Evolutionary conservation across 2,797 vertebrate genomes (phyloP).

Genomic region (Sciurus vulgaris): DNA sequence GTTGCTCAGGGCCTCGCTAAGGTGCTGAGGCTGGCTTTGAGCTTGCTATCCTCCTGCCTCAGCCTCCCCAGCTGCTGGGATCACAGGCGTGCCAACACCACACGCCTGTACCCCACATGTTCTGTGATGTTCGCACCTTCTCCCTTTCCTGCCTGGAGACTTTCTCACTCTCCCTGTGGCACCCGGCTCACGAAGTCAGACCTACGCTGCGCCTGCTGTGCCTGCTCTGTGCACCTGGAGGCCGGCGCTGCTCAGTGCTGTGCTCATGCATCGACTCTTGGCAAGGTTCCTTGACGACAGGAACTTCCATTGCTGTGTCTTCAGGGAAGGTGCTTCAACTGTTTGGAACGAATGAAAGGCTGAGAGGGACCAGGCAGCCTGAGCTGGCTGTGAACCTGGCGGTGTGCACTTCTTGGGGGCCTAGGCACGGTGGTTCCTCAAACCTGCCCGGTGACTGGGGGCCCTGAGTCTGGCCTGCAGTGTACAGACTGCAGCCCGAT

Average conservation of each 20-base stretch:
- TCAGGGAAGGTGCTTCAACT: not conserved
- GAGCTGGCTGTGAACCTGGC: not conserved
- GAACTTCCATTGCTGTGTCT: not conserved
- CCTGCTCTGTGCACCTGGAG: accelerated
- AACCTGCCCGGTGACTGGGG: not conserved
- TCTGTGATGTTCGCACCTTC: not conserved
- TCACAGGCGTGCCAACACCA: too few relatives aligned
- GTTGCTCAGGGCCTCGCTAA: too few relatives aligned
- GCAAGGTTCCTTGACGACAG: not conserved
- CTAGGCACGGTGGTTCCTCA: not conserved
- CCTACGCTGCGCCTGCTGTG: too few relatives aligned
- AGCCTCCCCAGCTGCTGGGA: too few relatives aligned
- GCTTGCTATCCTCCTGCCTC: too few relatives aligned
- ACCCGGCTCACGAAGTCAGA: too few relatives aligned
- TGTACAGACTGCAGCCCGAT: not conserved
- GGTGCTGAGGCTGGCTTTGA: too few relatives aligned
- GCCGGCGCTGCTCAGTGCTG: accelerated
- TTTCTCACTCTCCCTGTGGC: too few relatives aligned
- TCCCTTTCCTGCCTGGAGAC: not conserved
- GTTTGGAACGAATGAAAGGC: not conserved
- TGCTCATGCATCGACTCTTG: not conserved
- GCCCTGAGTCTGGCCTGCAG: not conserved
- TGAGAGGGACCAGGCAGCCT: not conserved
- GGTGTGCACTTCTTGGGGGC: not conserved
- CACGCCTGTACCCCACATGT: not conserved